Conservation (phyloP, 92 coral and sea anemone genomes). For the Bergia sp. region DNA sequence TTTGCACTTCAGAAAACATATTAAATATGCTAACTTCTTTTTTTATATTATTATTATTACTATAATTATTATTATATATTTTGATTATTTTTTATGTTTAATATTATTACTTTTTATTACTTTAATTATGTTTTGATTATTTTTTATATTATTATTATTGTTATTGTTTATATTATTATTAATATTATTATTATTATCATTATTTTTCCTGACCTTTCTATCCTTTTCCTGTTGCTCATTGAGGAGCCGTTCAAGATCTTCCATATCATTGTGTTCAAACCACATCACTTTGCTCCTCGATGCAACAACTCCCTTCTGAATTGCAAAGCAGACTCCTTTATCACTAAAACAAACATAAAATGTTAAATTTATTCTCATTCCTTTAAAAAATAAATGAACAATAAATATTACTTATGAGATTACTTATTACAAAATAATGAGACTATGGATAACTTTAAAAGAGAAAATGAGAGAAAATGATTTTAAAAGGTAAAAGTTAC, state of each 20-base stretch:
- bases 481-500: background rate
- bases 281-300: constrained; percentile 97
- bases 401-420: background rate
- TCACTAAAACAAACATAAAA: constrained; percentile 65
- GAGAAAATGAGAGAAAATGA: too few species aligned
- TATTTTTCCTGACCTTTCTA: constrained; percentile 60
- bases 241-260: constrained; percentile 86
- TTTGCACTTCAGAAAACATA: too few species aligned
- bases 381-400: background rate
- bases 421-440: background rate
- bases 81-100: too few species aligned
- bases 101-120: background rate
- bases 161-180: too few species aligned
- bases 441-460: background rate
- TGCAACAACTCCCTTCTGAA: constrained; percentile 94
- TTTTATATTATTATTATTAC: too few species aligned
- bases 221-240: constrained; percentile 95
- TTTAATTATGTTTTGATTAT: background rate
- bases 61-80: too few species aligned
- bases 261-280: constrained; percentile 99
- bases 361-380: background rate
- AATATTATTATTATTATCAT: too few species aligned
- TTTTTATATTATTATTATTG: too few species aligned
- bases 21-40: too few species aligned
- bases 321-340: constrained; percentile 96